Base-by-base conservation (phyloP, 2,113 vertebrate genomes). In the Mirounga angustirostris region DNA sequence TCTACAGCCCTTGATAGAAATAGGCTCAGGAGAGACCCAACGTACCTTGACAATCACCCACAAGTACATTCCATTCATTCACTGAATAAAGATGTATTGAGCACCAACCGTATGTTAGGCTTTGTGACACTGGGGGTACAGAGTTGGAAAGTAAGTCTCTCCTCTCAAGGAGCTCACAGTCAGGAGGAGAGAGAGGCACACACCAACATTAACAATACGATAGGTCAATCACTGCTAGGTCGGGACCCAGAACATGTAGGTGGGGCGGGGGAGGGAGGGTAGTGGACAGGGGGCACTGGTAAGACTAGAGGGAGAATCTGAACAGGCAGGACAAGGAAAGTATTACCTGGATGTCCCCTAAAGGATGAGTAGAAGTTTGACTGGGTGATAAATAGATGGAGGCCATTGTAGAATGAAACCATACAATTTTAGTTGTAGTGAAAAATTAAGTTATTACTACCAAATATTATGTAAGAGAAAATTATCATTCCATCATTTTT, bases 1-100 rank as follows among this genome's bases (percentile, higher is more conserved):
- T 96, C 71, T 40, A 95, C 56, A 89, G 61, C 28, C 54, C 63
- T 22, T 14, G 58, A 65, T 7, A 90, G 94, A 87, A 74, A 93
- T 7, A 71, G 50, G 56, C 22, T 50, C 26, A 18, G 28, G 14
- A 91, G 3, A 86, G n/a, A 74, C 21, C 4, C n/a, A 69, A 1
- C 3, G 3, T 9, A 28, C 1, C 6, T 56, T 87, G 65, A 81
- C 36, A 90, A 26, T 69, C 26, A 74, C 10, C 61, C 73, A 82
- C 43, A 67, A 43, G 18, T 73, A 7, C 28, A 54, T 83, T 65
- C 46, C 46, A 54, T 22, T 79, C 33, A 82, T 43, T 86, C 12
- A 43, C 1, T 56, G 50, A 65, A 86, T 71, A 80, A 85, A 96
- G 46, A 86, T 76, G 19, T 56, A 73, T 15, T 79, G 40, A 95